Evolutionary conservation across 2,113 vertebrate genomes (phyloP).

Genomic region (Cromileptes altivelis): DNA sequence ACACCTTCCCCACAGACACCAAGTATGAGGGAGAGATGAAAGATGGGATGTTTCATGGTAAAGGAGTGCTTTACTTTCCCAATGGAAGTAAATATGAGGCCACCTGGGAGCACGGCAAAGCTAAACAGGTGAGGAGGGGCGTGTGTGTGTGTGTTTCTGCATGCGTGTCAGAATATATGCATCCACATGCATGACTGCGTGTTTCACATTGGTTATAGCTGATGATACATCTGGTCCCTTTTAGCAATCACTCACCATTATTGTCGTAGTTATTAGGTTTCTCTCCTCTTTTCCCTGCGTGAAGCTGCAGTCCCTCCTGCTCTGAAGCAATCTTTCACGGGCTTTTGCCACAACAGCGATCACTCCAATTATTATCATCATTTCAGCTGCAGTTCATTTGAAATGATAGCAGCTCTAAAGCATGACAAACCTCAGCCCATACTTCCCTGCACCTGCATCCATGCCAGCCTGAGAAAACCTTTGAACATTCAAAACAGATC

Average conservation of each 20-base stretch:
- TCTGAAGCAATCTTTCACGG: constrained; percentile 60
- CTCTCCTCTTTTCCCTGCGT: constrained; percentile 33
- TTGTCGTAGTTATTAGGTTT: constrained; percentile 73
- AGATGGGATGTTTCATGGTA: constrained; percentile 93
- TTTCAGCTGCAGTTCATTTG: constrained; percentile 63
- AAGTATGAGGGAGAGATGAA: constrained; percentile 90
- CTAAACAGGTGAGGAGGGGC: constrained; percentile 83
- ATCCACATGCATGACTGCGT: constrained; percentile 48
- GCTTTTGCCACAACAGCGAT: constrained; percentile 57
- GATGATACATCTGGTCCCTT: constrained; percentile 75
- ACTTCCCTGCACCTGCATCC: constrained; percentile 57
- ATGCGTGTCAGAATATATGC: constrained; percentile 48
- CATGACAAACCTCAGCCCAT: constrained; percentile 60
- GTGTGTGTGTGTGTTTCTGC: constrained; percentile 17
- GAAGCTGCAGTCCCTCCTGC: constrained; percentile 39
- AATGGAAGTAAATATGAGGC: constrained; percentile 88
- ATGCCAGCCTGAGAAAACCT: constrained; percentile 36
- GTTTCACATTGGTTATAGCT: constrained; percentile 78
- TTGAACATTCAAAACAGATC: constrained; percentile 31
- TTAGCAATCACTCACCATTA: constrained; percentile 78
- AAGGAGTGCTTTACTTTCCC: constrained; percentile 89
- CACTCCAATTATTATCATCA: constrained; percentile 72
- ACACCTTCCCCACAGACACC: constrained; percentile 88
- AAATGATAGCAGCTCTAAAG: constrained; percentile 63
- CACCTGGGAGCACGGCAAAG: constrained; percentile 89